Conservation (phyloP, 2,888 invertebrate genomes). For the Drosophila meridionalis region DNA sequence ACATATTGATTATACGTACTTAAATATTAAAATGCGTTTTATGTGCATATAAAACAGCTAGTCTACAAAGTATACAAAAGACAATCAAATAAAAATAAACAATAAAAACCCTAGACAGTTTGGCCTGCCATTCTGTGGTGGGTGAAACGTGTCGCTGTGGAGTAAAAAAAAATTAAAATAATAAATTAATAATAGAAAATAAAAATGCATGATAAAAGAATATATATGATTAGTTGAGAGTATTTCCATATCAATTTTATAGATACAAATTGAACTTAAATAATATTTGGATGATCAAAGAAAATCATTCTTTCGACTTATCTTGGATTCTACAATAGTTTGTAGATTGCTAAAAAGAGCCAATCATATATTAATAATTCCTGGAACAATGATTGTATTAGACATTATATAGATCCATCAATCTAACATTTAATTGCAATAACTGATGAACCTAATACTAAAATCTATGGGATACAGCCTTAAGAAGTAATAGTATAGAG, state of each 20-base stretch:
- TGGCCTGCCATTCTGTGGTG: conserved; percentile 81
- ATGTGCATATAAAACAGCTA: conserved; percentile 52
- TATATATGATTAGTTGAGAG: neutral
- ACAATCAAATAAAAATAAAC: conserved; percentile 14
- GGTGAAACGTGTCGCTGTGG: conserved; percentile 67
- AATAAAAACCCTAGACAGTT: conserved; percentile 72
- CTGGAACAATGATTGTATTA: neutral
- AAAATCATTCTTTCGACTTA: neutral
- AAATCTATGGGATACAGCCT: neutral
- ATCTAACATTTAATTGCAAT: neutral
- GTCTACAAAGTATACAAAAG: conserved; percentile 44
- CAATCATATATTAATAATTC: neutral
- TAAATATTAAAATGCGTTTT: conserved; percentile 39
- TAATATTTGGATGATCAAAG: neutral
- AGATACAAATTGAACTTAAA: neutral
- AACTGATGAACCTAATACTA: neutral
- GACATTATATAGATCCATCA: neutral
- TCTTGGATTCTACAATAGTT: too few species aligned
- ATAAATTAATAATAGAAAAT: neutral
- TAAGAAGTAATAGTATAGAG: too few species aligned
- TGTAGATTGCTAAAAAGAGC: too few species aligned
- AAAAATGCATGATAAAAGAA: neutral
- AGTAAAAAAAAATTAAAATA: neutral
- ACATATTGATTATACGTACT: conserved; percentile 12
- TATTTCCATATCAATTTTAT: neutral